A percentile compares a stretch with the other conserved stretches of the same genome.
Evolutionary conservation across 2,113 vertebrate genomes (phyloP).

Genomic region (Xiphorhynchus elegans): DNA sequence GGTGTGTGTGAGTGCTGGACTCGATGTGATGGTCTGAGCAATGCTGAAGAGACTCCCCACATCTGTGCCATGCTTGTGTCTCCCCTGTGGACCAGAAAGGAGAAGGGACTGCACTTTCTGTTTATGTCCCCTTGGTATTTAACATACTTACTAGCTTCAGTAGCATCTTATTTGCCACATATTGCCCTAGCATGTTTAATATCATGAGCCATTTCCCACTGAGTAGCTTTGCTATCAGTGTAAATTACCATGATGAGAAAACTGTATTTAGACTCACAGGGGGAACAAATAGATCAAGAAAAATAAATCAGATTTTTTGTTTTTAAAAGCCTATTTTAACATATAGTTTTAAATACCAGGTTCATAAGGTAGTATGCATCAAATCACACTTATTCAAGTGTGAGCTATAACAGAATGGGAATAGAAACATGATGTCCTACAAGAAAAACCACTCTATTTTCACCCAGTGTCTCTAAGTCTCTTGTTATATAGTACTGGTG

Average conservation of each 20-base stretch:
- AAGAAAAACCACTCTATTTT: background rate
- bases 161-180: background rate
- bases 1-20: accelerated
- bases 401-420: background rate
- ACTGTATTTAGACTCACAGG: background rate
- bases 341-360: background rate
- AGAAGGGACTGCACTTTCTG: background rate
- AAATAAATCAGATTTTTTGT: background rate
- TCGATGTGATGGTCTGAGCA: background rate
- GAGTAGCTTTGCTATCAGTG: background rate
- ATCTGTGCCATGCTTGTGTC: background rate
- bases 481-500: background rate
- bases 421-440: background rate
- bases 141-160: background rate
- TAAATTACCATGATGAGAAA: background rate
- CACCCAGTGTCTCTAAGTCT: background rate
- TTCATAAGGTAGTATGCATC: background rate
- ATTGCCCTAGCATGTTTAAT: background rate
- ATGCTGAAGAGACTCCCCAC: background rate
- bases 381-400: background rate
- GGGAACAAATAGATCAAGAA: background rate
- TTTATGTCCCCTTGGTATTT: background rate
- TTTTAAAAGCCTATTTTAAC: background rate
- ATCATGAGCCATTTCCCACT: background rate
- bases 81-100: background rate